Evolutionary conservation across 2,113 vertebrate genomes (phyloP).

Genomic region (Oryzias melastigma): DNA sequence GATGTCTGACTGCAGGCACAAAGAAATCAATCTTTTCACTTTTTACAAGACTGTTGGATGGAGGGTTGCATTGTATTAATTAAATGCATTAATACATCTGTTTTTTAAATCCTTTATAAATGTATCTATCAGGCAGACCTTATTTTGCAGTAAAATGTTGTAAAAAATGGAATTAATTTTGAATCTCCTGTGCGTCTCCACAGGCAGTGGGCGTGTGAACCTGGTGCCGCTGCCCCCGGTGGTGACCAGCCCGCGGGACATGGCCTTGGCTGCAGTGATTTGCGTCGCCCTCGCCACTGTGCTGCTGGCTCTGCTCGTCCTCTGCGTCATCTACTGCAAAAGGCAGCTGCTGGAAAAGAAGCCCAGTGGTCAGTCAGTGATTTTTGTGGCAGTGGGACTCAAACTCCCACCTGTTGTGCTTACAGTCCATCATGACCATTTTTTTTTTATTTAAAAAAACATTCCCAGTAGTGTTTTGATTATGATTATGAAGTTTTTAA

Average conservation of each 20-base stretch:
- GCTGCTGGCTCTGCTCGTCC: conserved; percentile 90
- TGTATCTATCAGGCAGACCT: neutral
- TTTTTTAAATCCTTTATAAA: neutral
- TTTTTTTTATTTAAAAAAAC: too few relatives aligned
- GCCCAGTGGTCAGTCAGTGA: conserved; percentile 83
- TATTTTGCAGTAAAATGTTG: neutral
- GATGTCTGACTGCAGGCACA: conserved; percentile 9
- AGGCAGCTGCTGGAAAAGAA: conserved; percentile 97
- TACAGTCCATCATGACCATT: too few relatives aligned
- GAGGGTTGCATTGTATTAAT: neutral
- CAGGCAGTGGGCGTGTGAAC: conserved; percentile 91
- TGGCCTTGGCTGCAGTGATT: conserved; percentile 92
- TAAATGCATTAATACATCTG: neutral
- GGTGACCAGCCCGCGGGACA: conserved; percentile 89
- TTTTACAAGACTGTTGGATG: conserved; percentile 8
- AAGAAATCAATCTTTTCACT: conserved; percentile 22
- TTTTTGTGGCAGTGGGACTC: neutral
- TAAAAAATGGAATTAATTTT: too few relatives aligned
- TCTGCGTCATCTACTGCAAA: conserved; percentile 97
- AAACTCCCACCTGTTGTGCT: neutral
- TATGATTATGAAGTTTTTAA: too few relatives aligned
- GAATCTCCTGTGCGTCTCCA: neutral
- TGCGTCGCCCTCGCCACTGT: conserved; percentile 94
- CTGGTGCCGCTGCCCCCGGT: conserved; percentile 88
- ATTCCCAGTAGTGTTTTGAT: too few relatives aligned